A percentile compares a stretch with the other conserved stretches of the same genome.
Conservation (phyloP, 2,113 vertebrate species). For the Tetrao urogallus region DNA sequence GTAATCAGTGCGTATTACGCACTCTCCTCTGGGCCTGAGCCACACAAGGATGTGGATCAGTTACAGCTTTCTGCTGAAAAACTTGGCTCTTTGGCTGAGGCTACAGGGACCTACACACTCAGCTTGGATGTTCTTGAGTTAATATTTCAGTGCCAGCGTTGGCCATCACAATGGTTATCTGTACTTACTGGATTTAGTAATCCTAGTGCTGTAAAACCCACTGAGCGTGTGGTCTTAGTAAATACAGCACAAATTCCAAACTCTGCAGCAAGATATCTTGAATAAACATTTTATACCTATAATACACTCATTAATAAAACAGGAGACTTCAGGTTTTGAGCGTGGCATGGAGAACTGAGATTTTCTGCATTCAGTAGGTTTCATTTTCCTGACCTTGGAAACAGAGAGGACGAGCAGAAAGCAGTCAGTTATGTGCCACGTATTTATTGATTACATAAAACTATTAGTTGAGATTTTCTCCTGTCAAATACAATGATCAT, state of each 20-base stretch:
- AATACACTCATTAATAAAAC: background rate
- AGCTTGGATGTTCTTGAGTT: background rate
- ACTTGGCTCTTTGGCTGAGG: background rate
- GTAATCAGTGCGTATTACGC: background rate
- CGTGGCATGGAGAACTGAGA: background rate
- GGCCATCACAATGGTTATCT: background rate
- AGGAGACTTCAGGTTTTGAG: background rate
- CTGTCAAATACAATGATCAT: background rate
- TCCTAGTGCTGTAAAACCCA: background rate
- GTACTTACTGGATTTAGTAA: background rate
- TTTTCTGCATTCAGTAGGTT: background rate
- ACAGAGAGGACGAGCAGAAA: background rate
- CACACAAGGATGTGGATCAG: background rate
- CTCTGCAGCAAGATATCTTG: background rate
- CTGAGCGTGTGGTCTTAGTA: background rate
- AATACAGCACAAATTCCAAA: constrained; percentile 20
- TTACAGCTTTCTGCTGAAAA: constrained; percentile 5
- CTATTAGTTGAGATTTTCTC: background rate
- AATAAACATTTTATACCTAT: background rate
- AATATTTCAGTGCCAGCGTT: background rate
- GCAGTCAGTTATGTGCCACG: background rate
- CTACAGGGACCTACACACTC: background rate
- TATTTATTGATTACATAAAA: background rate
- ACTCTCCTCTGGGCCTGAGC: background rate
- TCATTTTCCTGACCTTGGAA: background rate